Percentiles rank a stretch among this genome's conserved stretches.
Evolutionary conservation across 2,888 invertebrate genomes (phyloP).

Genomic region (Xanthorhoe designata): DNA sequence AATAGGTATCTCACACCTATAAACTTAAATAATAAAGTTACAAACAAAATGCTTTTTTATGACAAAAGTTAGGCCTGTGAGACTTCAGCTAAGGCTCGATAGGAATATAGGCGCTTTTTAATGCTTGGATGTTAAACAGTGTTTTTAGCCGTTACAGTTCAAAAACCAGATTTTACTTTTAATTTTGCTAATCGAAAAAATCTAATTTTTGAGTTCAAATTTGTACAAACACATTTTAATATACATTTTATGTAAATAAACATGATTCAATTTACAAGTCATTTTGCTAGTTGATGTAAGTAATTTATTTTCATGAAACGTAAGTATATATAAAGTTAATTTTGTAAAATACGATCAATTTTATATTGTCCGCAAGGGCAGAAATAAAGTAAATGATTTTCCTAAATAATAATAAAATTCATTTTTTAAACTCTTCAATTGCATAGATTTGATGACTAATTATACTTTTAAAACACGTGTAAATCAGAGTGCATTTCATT

Average conservation of each 20-base stretch:
- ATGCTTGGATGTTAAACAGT: too few species aligned
- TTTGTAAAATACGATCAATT: neutral
- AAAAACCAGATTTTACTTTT: too few species aligned
- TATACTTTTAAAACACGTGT: slow-evolving; percentile 10
- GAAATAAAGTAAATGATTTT: neutral
- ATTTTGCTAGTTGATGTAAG: slow-evolving; percentile 1
- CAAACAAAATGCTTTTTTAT: slow-evolving; percentile 73
- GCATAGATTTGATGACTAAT: slow-evolving; percentile 22
- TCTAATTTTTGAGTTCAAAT: neutral
- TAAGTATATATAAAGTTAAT: neutral
- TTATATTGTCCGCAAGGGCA: neutral
- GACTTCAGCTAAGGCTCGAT: too few species aligned
- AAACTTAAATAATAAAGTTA: slow-evolving; percentile 51
- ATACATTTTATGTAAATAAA: neutral
- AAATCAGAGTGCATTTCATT: slow-evolving; percentile 24
- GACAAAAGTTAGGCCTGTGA: slow-evolving; percentile 61
- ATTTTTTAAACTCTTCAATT: neutral
- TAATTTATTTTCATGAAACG: neutral
- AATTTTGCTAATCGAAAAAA: too few species aligned
- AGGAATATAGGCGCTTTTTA: too few species aligned
- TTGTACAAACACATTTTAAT: neutral
- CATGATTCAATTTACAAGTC: neutral
- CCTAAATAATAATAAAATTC: neutral
- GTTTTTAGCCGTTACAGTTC: too few species aligned
- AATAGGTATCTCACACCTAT: slow-evolving; percentile 41